phyloP scores from a whole-genome alignment of 2,797 vertebrate genomes.

The Vespertilio murinus region DNA sequence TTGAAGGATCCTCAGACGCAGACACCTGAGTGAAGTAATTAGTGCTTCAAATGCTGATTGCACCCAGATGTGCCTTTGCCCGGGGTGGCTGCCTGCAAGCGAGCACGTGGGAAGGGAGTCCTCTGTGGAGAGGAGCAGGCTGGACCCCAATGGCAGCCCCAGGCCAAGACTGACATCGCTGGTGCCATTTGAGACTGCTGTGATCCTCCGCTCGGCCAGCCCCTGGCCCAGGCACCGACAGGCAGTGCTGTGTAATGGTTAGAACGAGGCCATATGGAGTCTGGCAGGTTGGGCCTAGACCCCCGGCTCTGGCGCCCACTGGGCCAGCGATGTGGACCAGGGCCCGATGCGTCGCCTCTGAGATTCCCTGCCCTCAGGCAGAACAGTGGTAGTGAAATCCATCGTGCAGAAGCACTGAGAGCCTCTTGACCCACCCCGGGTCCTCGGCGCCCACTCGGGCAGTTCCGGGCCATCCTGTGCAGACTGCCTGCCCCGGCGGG shows the following conservation, averaged over 20 bases:
- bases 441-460: neutral
- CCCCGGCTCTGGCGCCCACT: neutral
- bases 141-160: neutral
- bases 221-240: neutral
- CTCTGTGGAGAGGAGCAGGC: neutral
- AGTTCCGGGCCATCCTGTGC: no score
- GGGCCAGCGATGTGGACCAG: neutral
- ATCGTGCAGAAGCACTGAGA: neutral
- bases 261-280: neutral
- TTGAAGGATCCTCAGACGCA: constrained; percentile 65
- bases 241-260: neutral
- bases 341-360: neutral
- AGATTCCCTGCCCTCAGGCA: neutral
- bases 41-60: constrained; percentile 76
- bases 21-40: constrained; percentile 72
- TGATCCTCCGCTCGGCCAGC: no score
- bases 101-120: neutral
- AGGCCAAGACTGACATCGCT: neutral
- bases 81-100: neutral
- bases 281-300: neutral
- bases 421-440: neutral
- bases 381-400: neutral
- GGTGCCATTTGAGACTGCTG: neutral
- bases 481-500: neutral
- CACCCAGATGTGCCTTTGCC: constrained; percentile 52